Percentiles rank a stretch among this genome's conserved stretches.
Evolutionary conservation across 2,888 invertebrate genomes (phyloP).

Genomic region (Troides helena): DNA sequence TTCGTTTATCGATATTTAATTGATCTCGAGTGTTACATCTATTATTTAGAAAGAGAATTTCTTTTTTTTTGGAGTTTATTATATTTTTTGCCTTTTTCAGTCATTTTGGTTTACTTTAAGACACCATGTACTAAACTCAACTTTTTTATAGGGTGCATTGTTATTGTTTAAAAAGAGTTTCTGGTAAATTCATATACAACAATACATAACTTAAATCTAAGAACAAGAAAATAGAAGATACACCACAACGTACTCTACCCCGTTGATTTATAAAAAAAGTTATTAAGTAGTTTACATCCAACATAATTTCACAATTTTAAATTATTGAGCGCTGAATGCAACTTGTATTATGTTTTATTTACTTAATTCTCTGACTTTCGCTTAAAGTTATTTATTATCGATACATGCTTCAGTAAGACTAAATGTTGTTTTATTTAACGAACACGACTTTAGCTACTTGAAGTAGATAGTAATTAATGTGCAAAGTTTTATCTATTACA

Average conservation of each 20-base stretch:
- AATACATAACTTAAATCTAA: slow-evolving; percentile 2
- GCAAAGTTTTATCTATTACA: slow-evolving; percentile 33
- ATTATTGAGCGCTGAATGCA: background rate
- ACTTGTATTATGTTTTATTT: background rate
- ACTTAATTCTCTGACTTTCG: slow-evolving; percentile 14
- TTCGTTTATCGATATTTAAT: slow-evolving; percentile 29
- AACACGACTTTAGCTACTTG: slow-evolving; percentile 58
- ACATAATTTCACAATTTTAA: background rate
- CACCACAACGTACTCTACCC: background rate
- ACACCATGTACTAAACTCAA: background rate
- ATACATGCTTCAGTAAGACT: slow-evolving; percentile 49
- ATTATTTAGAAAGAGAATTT: slow-evolving; percentile 16
- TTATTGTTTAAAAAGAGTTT: background rate
- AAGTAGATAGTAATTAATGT: slow-evolving; percentile 36
- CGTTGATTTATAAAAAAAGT: background rate
- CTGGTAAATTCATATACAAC: background rate
- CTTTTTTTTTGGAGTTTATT: background rate
- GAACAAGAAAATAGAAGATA: background rate
- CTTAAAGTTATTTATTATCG: slow-evolving; percentile 18
- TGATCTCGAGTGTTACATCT: slow-evolving; percentile 27
- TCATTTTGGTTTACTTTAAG: background rate
- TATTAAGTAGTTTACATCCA: background rate
- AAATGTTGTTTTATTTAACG: slow-evolving; percentile 60
- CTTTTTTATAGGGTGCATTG: background rate
- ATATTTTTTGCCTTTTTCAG: slow-evolving; percentile 1